These are phyloP conservation scores for Chelonus formosanus DNA, from an alignment of 2,888 invertebrate genomes.

Conservation along the genomic window DNA sequence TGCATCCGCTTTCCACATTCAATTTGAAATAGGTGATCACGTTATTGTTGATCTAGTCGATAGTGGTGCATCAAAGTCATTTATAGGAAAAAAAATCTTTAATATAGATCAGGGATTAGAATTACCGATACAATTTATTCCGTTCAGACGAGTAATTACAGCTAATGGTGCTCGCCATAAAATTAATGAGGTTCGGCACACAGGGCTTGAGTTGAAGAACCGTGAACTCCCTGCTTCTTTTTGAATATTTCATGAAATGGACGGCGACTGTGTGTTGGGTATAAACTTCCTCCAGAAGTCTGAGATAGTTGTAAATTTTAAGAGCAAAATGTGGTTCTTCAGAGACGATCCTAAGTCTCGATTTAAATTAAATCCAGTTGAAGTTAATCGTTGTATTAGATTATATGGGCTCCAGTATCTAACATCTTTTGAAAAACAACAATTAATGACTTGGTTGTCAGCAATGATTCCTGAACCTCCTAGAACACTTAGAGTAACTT, in stretches of 20 bases:
- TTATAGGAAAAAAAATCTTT: too few relatives aligned
- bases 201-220: neutral
- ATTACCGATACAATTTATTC: too few relatives aligned
- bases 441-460: neutral
- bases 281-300: neutral
- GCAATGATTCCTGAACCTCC: neutral
- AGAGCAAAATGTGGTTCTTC: neutral
- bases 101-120: too few relatives aligned
- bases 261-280: neutral
- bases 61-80: too few relatives aligned
- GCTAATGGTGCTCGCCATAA: neutral
- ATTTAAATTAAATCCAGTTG: neutral
- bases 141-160: too few relatives aligned
- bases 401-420: too few relatives aligned
- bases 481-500: neutral
- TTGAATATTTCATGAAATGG: neutral
- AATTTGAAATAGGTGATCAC: too few relatives aligned
- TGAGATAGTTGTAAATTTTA: neutral
- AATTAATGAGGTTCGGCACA: too few relatives aligned
- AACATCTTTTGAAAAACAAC: too few relatives aligned
- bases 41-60: too few relatives aligned
- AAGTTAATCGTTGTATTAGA: neutral
- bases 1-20: too few relatives aligned
- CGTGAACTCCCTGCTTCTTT: neutral
- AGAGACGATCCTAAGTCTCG: neutral